Base-by-base conservation (phyloP, 1,140 invertebrate species). In the Drosophila mayri region DNA sequence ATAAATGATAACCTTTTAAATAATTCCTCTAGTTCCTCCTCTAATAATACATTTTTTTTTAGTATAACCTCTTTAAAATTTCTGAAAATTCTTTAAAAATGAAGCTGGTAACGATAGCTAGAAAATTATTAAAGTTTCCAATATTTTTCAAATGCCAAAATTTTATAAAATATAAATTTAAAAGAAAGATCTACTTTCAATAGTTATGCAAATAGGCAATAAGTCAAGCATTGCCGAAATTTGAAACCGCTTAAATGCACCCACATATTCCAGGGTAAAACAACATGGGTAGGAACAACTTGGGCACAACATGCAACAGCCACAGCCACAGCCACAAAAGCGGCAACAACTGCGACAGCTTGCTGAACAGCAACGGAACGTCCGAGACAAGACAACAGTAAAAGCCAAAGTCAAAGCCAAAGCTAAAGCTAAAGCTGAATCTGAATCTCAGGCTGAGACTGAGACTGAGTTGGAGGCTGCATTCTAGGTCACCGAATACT, bases 401-500 rank as follows among this genome's bases (percentile, higher is more conserved):
- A 77, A 76, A 81, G 83, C 68, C 64, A 75, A 77, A 78, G 70
- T 20, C 43, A 37, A 63, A 79, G 72, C 60, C 44, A 70, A 18
- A 50, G 47, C 37, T 18, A 4, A 64, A 74, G 22, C 60, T 37
- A 32, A 57, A 28, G 32, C 32, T 38, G 35, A 55, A 38, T 22
- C 52, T 55, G 20, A 55, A 22, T n/a, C 52, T 55, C 30, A 52
- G 32, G 28, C 47, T 44, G 49, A 67, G 35, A 46, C 52, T 37
- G 32, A 37, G 50, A 38, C 50, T 37, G 32, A 71, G 55, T 61
- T 44, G 57, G 43, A 60, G 57, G 72, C 76, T 90, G 85, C 86
- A 90, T 90, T 90, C 86, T 90, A 90, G 85, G 85, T 90, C 85
- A 90, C 70, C 75, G 78, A 81, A 81, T 90, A 90, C 73, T 81